Base-by-base conservation (phyloP, 2,113 vertebrate genomes). In the Dipodomys merriami region DNA sequence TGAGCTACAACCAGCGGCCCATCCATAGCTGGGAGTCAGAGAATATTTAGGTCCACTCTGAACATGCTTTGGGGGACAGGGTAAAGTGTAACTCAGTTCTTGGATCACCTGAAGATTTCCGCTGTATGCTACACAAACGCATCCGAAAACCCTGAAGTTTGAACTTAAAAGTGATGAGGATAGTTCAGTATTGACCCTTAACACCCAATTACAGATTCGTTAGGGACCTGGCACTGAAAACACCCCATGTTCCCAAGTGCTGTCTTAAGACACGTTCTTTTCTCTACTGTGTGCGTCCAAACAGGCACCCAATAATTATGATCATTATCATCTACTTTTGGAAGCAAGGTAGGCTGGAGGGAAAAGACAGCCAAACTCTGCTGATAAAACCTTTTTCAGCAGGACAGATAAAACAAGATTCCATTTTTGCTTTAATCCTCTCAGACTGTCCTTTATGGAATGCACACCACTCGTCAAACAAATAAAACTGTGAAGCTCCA, bases 151-250 rank as follows among this genome's bases (percentile, higher is more conserved):
- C 22, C 49, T 86, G 18, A 89, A 30, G 19, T 73, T 39, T 74
- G 15, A 94, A 93, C 83, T 93, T 92, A 90, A 94, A 94, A 88
- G 64, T 78, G 88, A 88, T 90, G 7, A 92, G 39, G 60, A 74
- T 53, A 83, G 64, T 67, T 76, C 2, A 65, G 57, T 46, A 68
- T n/a, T 73, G 39, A 92, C n/a, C 73, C 27, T 57, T 74, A 86
- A 73, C 35, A 80, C 5, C 85, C 35, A 95, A 88, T 91, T 29
- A 83, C 44, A 27, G 39, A 93, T 95, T 78, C 13, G 68, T 88
- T 91, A 53, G 49, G 35, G 78, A 30, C 65, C 46, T 74, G 80
- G 90, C 67, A 74, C 77, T 91, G 25, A 13, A 72, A 86, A 88
- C 29, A 91, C 1, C 53, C 53, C 15, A 10, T 49, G 11, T 49